Evolutionary conservation across 1,140 invertebrate species (phyloP), one percentile per base, ranked within the genome.

Genomic region (Oncopodura yosiiana): DNA sequence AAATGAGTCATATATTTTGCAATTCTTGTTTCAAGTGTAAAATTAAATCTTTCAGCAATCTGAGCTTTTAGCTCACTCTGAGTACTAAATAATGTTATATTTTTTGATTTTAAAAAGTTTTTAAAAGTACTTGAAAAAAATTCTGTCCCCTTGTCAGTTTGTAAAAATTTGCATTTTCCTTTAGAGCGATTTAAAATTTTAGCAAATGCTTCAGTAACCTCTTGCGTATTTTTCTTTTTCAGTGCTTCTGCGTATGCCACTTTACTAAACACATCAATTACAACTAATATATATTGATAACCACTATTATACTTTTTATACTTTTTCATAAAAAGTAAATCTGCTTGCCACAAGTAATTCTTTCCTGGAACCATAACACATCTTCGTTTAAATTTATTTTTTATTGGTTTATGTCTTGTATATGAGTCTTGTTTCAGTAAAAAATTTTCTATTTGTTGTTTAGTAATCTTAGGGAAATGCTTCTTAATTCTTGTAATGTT

Each of bases 101-200:
- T 18, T 6, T 59, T 55, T 5, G 6, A 2, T 16, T 49, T 30
- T 24, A 41, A 32, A 27, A 39, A 59, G 2, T 4, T 12, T 16
- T 34, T 36, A 18, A 59, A 30, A 12, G 16, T 30, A 3, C 2
- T 9, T 14, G 29, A 42, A 12, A 23, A 5, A 38, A 55, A 55
- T 44, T 59, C 57, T 1, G 24, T 26, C 14, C 57, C 57, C 24
- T 23, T 19, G 38, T 59, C 57, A 24, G 34, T 27, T 3, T 45
- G 37, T 2, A 59, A 11, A 2, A 21, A 14, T 11, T 41, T n/a
- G n/a, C 52, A 44, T n/a, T n/a, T n/a, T n/a, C n/a, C 14, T 3
- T 27, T 43, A 16, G 36, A 39, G 26, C 37, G n/a, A 9, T 29
- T 18, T 4, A 49, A 16, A n/a, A 59, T 50, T 19, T 29, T 37